Percentiles rank a stretch among this genome's conserved stretches.
phyloP scores from a whole-genome alignment of 2,113 vertebrate genomes.

The Rhizomys pruinosus region DNA sequence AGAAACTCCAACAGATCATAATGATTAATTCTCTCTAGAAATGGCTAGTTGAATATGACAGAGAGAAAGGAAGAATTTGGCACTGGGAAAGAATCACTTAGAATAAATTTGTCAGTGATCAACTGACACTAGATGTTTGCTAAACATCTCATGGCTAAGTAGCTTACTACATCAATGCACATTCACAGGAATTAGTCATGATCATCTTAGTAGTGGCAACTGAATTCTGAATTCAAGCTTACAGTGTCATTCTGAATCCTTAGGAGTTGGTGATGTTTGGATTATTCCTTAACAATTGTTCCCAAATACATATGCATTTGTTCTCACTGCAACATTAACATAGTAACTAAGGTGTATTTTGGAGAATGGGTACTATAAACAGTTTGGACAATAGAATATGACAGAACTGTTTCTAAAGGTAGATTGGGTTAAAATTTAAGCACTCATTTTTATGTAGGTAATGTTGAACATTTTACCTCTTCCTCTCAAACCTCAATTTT shows the following conservation, averaged over 20 bases:
- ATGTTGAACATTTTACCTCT: too few species aligned
- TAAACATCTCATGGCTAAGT: neutral
- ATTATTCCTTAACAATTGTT: neutral
- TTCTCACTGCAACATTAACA: neutral
- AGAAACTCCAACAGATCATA: too few species aligned
- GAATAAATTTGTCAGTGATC: neutral
- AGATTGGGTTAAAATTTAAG: neutral
- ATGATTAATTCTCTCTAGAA: neutral
- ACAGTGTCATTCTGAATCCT: neutral
- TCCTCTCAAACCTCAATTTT: too few species aligned
- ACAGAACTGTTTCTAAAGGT: neutral
- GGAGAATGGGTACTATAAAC: neutral
- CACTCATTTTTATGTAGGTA: too few species aligned
- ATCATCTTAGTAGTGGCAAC: neutral
- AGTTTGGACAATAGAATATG: neutral
- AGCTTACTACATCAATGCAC: neutral
- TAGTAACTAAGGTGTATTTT: neutral
- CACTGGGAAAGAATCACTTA: neutral
- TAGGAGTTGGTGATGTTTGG: neutral
- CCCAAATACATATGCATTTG: neutral
- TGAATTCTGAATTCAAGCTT: neutral
- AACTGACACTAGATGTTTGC: neutral
- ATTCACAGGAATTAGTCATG: neutral
- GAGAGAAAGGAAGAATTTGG: neutral
- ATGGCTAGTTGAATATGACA: too few species aligned